These are phyloP conservation scores for Acanthopleura granulata DNA, from an alignment of 2,888 invertebrate genomes.

Conservation along the genomic window DNA sequence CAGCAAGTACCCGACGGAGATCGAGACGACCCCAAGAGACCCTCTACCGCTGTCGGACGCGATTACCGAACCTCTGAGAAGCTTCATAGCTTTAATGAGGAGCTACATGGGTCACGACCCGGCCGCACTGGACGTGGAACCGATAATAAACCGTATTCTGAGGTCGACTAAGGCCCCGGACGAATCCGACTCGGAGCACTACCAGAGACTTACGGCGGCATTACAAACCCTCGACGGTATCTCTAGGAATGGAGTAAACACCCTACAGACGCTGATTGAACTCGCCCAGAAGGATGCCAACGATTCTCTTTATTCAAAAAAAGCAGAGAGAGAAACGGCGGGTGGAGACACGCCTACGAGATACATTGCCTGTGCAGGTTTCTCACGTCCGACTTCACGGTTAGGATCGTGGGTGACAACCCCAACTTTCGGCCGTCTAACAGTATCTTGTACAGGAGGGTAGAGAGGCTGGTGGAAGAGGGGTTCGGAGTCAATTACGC, in stretches of 20 bases:
- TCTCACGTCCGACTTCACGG: constrained; percentile 1
- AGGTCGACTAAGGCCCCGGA: neutral
- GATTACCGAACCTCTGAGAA: neutral
- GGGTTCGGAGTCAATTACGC: neutral
- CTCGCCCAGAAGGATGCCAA: neutral
- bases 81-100: neutral
- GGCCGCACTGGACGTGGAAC: neutral
- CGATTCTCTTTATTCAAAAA: neutral
- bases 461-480: neutral
- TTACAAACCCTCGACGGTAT: neutral
- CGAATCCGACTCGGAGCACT: neutral
- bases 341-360: constrained; percentile 4
- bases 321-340: neutral
- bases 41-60: neutral
- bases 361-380: neutral
- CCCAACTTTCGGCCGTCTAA: neutral
- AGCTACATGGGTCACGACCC: constrained; percentile 3
- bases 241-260: neutral
- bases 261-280: neutral
- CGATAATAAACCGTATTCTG: neutral
- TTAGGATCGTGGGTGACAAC: neutral
- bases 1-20: neutral
- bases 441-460: neutral
- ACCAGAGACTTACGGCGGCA: neutral
- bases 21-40: neutral